phyloP scores from a whole-genome alignment of 1,140 invertebrate genomes.

The Aphidius ervi region DNA sequence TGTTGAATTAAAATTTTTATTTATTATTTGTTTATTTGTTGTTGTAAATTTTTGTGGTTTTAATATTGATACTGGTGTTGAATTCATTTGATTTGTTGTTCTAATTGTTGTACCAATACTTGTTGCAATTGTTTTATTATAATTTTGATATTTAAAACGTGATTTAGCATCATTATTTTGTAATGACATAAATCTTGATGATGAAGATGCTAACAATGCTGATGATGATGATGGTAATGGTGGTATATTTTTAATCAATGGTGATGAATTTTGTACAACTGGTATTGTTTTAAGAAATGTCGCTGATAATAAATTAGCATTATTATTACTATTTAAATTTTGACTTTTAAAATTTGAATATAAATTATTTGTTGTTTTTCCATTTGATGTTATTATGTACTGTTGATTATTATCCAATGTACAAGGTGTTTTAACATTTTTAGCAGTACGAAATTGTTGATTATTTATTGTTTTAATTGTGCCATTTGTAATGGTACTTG shows the following conservation, averaged over 20 bases:
- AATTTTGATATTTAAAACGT: slow-evolving; percentile 33
- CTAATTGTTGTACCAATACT: slow-evolving; percentile 28
- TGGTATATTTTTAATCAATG: too few species aligned
- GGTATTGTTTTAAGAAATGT: too few species aligned
- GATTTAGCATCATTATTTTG: slow-evolving; percentile 32
- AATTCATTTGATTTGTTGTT: slow-evolving; percentile 26
- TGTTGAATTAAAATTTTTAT: slow-evolving; percentile 17
- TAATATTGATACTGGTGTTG: slow-evolving; percentile 39
- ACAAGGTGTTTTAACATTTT: too few species aligned
- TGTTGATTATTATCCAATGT: too few species aligned
- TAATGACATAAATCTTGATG: slow-evolving; percentile 6
- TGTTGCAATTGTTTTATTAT: slow-evolving; percentile 22
- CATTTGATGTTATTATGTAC: too few species aligned
- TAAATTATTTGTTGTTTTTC: too few species aligned
- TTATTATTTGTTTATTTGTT: slow-evolving; percentile 23
- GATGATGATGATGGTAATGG: too few species aligned
- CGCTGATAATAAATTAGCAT: slow-evolving; percentile 16
- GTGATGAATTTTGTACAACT: too few species aligned
- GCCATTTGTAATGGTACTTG: too few species aligned
- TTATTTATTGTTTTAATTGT: too few species aligned
- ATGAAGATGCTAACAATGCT: too few species aligned
- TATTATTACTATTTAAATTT: not conserved
- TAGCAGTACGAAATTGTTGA: too few species aligned
- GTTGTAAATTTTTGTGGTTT: slow-evolving; percentile 38
- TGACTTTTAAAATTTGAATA: not conserved